Conservation (phyloP, 1,140 invertebrate species). For the Ladona fulva region DNA sequence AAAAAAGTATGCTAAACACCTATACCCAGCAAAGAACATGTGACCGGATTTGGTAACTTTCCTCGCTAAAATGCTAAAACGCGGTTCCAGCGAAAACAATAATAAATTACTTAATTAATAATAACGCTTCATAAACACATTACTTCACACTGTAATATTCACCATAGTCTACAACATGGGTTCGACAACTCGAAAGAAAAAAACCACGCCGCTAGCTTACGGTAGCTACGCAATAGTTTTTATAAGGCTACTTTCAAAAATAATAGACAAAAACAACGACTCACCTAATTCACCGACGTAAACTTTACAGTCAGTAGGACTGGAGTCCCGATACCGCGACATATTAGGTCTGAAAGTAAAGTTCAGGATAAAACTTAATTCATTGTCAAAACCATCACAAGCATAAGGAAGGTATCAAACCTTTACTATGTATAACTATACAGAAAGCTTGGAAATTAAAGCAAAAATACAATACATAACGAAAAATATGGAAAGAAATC, state of each 20-base stretch:
- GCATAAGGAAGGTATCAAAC: background rate
- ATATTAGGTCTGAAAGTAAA: constrained; percentile 35
- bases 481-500: background rate
- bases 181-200: no score
- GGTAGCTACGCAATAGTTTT: background rate
- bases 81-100: no score
- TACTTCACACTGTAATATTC: background rate
- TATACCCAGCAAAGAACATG: no score
- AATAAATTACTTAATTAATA: no score
- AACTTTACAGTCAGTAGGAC: constrained; percentile 79
- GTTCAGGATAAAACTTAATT: background rate
- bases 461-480: background rate
- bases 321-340: constrained; percentile 52
- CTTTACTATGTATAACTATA: background rate
- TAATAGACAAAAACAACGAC: constrained; percentile 15
- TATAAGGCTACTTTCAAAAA: constrained; percentile 11
- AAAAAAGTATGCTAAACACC: no score
- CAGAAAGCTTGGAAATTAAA: background rate
- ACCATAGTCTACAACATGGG: no score
- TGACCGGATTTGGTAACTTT: no score
- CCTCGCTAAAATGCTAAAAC: no score
- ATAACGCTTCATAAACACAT: no score
- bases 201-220: background rate
- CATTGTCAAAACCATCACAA: background rate
- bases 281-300: constrained; percentile 91